phyloP scores from a whole-genome alignment of 2,113 vertebrate species.

The Pica pica region DNA sequence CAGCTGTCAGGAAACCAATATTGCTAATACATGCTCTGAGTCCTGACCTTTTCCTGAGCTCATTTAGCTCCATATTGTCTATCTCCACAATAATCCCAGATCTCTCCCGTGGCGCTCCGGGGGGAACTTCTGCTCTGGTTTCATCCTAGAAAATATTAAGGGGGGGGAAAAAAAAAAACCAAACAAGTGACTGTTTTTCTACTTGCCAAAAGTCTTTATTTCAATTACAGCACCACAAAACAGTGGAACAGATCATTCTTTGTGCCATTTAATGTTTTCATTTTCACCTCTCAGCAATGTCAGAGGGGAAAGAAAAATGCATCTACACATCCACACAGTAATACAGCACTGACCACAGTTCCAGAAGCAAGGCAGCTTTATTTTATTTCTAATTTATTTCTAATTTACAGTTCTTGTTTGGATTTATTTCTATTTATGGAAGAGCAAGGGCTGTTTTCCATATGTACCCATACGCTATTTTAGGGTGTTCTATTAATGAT shows the following conservation, averaged over 20 bases:
- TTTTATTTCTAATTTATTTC: neutral
- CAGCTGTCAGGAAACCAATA: constrained; percentile 17
- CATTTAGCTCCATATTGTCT: constrained; percentile 69
- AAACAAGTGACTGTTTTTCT: neutral
- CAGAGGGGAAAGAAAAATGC: neutral
- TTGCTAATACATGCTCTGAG: neutral
- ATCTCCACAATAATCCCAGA: constrained; percentile 61
- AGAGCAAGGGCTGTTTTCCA: neutral
- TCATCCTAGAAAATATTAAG: constrained; percentile 68
- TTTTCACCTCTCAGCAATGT: neutral
- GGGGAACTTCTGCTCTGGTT: constrained; percentile 74
- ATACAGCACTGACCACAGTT: rapidly evolving
- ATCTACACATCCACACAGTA: neutral
- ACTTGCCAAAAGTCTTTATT: neutral
- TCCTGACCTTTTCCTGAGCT: constrained; percentile 80
- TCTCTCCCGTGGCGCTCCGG: constrained; percentile 84
- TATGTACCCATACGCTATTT: neutral
- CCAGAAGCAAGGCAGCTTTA: neutral
- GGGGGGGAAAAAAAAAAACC: rapidly evolving
- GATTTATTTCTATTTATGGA: neutral
- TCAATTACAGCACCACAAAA: neutral
- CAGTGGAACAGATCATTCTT: neutral
- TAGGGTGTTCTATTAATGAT: neutral
- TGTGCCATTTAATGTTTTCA: neutral
- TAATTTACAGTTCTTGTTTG: neutral